Evolutionary conservation across 2,888 invertebrate species (phyloP), one percentile per base, ranked within the genome.

Genomic region (Campaea margaritaria): DNA sequence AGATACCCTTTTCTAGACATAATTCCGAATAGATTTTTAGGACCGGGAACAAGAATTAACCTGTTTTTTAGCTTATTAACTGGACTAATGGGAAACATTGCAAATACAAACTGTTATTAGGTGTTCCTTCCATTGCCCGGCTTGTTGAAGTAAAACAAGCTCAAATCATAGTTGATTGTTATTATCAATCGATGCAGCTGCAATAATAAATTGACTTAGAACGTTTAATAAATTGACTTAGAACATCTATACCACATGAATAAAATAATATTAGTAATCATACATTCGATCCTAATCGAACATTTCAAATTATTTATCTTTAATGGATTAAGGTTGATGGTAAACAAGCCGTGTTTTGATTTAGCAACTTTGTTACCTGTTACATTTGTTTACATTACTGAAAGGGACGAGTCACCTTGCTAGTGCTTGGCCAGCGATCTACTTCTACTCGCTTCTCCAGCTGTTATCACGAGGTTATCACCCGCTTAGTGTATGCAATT

Each of bases 291-390:
- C 38, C 27, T 55, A 51, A 55, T 55, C 51, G 34, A 47, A 54
- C 14, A 52, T 49, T 49, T 36, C 31, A 44, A 39, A 39, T 52
- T 21, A 52, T 53, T 34, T 54, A 45, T 48, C 15, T 52, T 48
- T 47, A 55, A 60, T 48, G 4, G 47, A 47, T 62, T 42, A 58
- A 69, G 49, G 68, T 69, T 67, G 58, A 69, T 64, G 59, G 68
- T 76, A 73, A 72, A 72, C 77, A 76, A 68, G 68, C 46, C 43
- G 49, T 73, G 72, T 76, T 74, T 73, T 73, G 64, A 63, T 56
- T 65, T 47, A 44, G 66, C 75, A 69, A 76, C 75, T 59, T 66
- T 74, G 75, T 60, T 54, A 60, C 55, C 50, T 55, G 49, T 52
- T 76, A 57, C 58, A 39, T 58, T 65, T 62, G 46, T 46, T 55